Percentiles rank a stretch among this genome's conserved stretches.
Conservation (phyloP, 1,140 invertebrate genomes). For the Diplogasteroides magnus region DNA sequence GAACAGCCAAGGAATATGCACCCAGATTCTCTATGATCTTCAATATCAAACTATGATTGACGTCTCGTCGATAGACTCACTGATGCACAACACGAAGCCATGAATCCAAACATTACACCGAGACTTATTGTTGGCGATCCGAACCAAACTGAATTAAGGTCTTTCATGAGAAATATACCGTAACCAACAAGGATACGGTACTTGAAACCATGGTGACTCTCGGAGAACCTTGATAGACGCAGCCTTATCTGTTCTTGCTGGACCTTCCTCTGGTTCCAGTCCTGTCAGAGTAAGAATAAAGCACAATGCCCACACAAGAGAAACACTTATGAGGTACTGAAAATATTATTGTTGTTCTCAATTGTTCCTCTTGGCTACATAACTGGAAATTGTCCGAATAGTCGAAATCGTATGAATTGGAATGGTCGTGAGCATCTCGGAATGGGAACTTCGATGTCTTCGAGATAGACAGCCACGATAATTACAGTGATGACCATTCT, state of each 20-base stretch:
- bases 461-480: slow-evolving; percentile 13
- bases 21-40: too few species aligned
- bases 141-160: too few species aligned
- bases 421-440: slow-evolving; percentile 12
- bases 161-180: too few species aligned
- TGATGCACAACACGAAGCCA: too few species aligned
- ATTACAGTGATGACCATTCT: slow-evolving; percentile 15
- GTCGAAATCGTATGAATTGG: slow-evolving; percentile 24
- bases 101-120: too few species aligned
- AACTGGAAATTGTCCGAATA: slow-evolving; percentile 51
- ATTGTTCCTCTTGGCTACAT: neutral
- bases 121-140: too few species aligned
- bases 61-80: too few species aligned
- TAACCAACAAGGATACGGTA: slow-evolving; percentile 2
- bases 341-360: neutral
- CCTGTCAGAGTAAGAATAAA: slow-evolving; percentile 15
- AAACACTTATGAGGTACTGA: slow-evolving; percentile 14
- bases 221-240: slow-evolving; percentile 6
- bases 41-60: too few species aligned
- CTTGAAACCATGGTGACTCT: slow-evolving; percentile 17
- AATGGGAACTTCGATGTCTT: slow-evolving; percentile 15
- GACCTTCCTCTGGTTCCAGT: slow-evolving; percentile 13
- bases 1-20: too few species aligned
- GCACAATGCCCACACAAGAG: slow-evolving; percentile 12
- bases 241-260: slow-evolving; percentile 14